Conservation (phyloP, 2,888 invertebrate species). For the Sericinus montela region DNA sequence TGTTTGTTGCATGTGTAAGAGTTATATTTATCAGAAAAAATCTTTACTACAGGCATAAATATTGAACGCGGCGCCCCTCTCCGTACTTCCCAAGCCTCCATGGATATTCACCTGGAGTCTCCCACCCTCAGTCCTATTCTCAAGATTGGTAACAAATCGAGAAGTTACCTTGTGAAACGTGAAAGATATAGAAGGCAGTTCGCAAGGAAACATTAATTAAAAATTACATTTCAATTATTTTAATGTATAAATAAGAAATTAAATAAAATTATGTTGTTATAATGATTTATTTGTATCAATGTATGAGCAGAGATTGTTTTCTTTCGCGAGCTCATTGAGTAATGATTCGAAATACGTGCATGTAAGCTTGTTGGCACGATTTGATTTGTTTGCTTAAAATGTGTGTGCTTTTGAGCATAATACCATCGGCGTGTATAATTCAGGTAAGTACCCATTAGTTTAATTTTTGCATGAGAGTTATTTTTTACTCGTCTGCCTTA, state of each 20-base stretch:
- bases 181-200: conserved; percentile 35
- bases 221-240: conserved; percentile 17
- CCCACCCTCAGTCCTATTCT: conserved; percentile 27
- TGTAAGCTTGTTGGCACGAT: conserved; percentile 41
- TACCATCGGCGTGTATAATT: conserved; percentile 4
- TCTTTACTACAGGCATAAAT: conserved; percentile 45
- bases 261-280: conserved; percentile 23
- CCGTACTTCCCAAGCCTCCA: conserved; percentile 53
- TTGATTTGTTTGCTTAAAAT: conserved; percentile 36
- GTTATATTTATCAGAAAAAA: conserved; percentile 1
- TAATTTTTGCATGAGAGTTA: conserved; percentile 1
- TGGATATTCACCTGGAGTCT: conserved; percentile 49
- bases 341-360: no score
- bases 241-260: conserved; percentile 38
- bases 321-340: conserved; percentile 17
- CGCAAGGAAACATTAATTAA: conserved; percentile 31
- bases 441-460: conserved; percentile 11
- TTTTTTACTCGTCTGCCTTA: no score
- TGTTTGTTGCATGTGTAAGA: no score
- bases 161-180: conserved; percentile 47
- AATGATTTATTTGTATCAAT: conserved; percentile 32
- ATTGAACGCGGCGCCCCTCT: conserved; percentile 44
- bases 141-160: conserved; percentile 26
- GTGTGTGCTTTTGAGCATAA: conserved; percentile 31
- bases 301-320: conserved; percentile 64